Evolutionary conservation across 1,140 invertebrate species (phyloP).

Genomic region (Harpegnathos saltator): DNA sequence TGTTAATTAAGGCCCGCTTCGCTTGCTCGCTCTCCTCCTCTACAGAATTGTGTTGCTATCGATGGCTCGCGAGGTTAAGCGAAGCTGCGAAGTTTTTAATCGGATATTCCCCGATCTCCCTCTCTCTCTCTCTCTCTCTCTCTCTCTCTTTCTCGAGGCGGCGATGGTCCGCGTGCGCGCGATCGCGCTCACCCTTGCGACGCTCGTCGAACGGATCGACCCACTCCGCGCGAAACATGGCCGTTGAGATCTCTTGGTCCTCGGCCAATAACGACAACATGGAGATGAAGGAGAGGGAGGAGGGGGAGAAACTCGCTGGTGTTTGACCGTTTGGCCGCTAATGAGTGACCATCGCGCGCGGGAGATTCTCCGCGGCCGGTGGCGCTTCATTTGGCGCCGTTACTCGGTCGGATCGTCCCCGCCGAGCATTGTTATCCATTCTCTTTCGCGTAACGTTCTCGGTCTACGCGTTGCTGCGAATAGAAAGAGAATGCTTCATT

Average conservation of each 20-base stretch:
- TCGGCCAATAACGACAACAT: too few relatives aligned
- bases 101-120: too few relatives aligned
- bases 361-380: neutral
- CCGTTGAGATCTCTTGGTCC: too few relatives aligned
- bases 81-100: slow-evolving; percentile 50
- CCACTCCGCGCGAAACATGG: too few relatives aligned
- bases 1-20: slow-evolving; percentile 65
- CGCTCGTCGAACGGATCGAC: too few relatives aligned
- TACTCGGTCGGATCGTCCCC: slow-evolving; percentile 15
- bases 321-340: too few relatives aligned
- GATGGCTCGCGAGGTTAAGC: slow-evolving; percentile 22
- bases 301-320: too few relatives aligned
- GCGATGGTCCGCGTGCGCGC: slow-evolving; percentile 1
- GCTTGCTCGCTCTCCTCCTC: neutral
- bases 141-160: too few relatives aligned
- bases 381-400: slow-evolving; percentile 11
- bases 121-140: too few relatives aligned
- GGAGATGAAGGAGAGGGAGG: too few relatives aligned
- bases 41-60: too few relatives aligned
- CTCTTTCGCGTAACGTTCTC: neutral
- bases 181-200: too few relatives aligned
- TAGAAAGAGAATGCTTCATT: slow-evolving; percentile 47
- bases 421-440: slow-evolving; percentile 24
- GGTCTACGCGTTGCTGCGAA: neutral
- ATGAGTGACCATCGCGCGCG: neutral